Conservation (phyloP, 1,140 invertebrate species). For the Eriocheir sinensis region DNA sequence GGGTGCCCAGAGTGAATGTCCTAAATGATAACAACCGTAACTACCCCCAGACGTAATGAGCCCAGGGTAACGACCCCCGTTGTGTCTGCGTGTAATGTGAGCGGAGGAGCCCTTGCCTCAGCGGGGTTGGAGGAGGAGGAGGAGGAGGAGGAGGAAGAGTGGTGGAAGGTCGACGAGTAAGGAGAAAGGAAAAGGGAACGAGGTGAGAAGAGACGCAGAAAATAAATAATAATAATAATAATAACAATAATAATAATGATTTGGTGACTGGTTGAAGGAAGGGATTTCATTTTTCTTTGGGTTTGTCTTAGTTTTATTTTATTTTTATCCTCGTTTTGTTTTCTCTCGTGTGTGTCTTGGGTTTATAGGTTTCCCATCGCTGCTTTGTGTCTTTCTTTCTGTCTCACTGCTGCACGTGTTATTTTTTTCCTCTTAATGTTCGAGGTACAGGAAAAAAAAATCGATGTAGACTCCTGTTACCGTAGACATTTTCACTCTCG, state of each 20-base stretch:
- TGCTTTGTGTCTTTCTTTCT: neutral
- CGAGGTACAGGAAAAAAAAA: too few relatives aligned
- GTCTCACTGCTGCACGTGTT: too few relatives aligned
- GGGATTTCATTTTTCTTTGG: neutral
- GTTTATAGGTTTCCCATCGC: too few relatives aligned
- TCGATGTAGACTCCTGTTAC: too few relatives aligned
- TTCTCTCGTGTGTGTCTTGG: neutral
- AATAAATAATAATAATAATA: constrained; percentile 19
- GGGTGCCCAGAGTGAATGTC: neutral
- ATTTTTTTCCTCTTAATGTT: too few relatives aligned
- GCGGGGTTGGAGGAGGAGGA: constrained; percentile 6
- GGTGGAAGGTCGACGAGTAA: neutral
- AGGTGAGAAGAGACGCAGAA: constrained; percentile 5
- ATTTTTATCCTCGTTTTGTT: neutral
- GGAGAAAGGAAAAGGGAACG: neutral
- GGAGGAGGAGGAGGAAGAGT: neutral
- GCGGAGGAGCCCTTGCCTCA: neutral
- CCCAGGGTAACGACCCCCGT: neutral
- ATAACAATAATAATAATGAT: constrained; percentile 19
- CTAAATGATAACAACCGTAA: constrained; percentile 10
- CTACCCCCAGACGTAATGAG: neutral
- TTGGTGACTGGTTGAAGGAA: neutral
- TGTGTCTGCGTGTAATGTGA: constrained; percentile 35
- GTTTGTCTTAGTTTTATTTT: neutral
- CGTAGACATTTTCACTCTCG: too few relatives aligned